Base-by-base conservation (phyloP, 2,113 vertebrate species). In the Oryzias melastigma region DNA sequence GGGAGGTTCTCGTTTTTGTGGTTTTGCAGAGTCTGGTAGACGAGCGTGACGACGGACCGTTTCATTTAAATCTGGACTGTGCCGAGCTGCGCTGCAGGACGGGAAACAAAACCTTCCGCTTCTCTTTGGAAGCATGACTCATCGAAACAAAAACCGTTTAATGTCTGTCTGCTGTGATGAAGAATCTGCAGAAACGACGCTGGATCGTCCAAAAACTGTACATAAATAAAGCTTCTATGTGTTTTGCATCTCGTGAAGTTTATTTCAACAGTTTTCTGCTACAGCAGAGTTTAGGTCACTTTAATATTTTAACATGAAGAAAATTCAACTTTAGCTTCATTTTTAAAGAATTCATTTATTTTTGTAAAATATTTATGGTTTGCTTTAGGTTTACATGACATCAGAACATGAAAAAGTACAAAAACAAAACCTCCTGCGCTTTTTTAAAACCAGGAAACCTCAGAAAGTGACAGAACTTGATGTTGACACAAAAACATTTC, bases 51-150 rank as follows among this genome's bases (percentile, higher is more conserved):
- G 95, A 95, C 1, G 92, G 94, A 0, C 75, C 90, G 0, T 79
- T 86, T 48, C 70, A 91, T 18, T 86, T 97, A 42, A 91, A 77
- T 3, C 14, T 95, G 64, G 87, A 84, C 0, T 92, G 92, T 2
- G 75, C 82, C 3, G 91, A 96, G 69, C 82, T 98, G 51, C 92
- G 87, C 62, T 97, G 95, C 89, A 95, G 94, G 68, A 92, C 93
- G 0, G 97, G 96, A 74, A 98, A 98, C 86, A 98, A 97, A 74
- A 85, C 91, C 41, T 98, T 95, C 79, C 89, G 83, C 1, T 88
- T 98, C 81, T 92, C 93, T 19, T 72, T 99, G 66, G 7, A 69
- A 52, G 10, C 47, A 1, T 80, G 20, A 24, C 46, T 1, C 3
- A 8, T 58, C 6, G 4, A 13, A 17, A 46, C n/a, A 5, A 14